These are phyloP conservation scores for Eupelmus urozonus DNA, from an alignment of 2,888 invertebrate species.

Conservation along the genomic window DNA sequence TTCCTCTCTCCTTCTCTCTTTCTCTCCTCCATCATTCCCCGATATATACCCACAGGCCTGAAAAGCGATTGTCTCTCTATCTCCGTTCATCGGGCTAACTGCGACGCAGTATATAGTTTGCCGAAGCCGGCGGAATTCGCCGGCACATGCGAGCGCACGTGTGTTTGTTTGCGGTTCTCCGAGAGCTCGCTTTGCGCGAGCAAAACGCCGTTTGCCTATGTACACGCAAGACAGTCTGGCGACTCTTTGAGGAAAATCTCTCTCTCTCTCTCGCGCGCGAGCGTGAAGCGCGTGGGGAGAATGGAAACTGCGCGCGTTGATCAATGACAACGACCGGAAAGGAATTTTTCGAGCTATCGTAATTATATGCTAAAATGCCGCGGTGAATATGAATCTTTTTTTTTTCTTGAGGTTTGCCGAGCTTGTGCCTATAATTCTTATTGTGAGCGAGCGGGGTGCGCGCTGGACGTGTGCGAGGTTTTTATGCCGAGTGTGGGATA, in stretches of 20 bases:
- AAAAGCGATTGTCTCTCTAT: background rate
- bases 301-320: background rate
- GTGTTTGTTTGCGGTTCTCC: constrained; percentile 41
- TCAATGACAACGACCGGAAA: constrained; percentile 55
- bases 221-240: constrained; percentile 50
- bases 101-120: constrained; percentile 18
- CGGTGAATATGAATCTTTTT: constrained; percentile 2
- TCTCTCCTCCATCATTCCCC: background rate
- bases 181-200: background rate
- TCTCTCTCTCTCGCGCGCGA: constrained; percentile 3
- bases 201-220: background rate
- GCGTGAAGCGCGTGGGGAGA: background rate
- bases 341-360: constrained; percentile 50
- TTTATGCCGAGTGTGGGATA: background rate
- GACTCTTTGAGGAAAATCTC: constrained; percentile 35
- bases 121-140: background rate
- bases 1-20: background rate
- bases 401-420: background rate
- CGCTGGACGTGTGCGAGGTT: background rate
- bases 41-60: too few relatives aligned
- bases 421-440: constrained; percentile 9
- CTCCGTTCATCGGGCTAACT: background rate
- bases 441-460: background rate
- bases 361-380: constrained; percentile 43
- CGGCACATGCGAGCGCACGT: constrained; percentile 47